A percentile compares a stretch with the other conserved stretches of the same genome.
These are phyloP conservation scores for Falco novaeseelandiae DNA, from an alignment of 2,797 vertebrate genomes.

Conservation along the genomic window DNA sequence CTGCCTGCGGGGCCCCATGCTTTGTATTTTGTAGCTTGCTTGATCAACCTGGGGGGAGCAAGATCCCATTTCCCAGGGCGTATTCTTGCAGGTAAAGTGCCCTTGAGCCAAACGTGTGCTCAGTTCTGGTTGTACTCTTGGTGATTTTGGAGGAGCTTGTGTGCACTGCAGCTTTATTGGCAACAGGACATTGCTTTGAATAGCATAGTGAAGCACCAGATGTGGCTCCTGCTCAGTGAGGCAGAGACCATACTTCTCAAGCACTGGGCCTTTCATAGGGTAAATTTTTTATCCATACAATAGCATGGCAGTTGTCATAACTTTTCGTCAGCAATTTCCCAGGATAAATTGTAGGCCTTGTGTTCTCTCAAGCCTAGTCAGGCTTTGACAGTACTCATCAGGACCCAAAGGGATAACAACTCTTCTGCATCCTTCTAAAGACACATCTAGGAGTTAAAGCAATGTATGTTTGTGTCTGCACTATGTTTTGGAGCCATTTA, in stretches of 20 bases:
- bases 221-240: rapidly evolving
- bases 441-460: neutral
- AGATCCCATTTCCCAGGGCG: neutral
- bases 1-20: rapidly evolving
- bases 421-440: neutral
- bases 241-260: neutral
- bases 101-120: neutral
- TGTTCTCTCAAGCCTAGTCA: neutral
- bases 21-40: neutral
- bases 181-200: neutral
- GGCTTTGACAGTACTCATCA: neutral
- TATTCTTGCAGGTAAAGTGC: neutral
- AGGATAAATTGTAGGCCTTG: neutral
- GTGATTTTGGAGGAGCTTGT: neutral
- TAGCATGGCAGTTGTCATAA: neutral
- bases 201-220: neutral
- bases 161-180: neutral
- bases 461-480: rapidly evolving
- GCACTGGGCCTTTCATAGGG: neutral
- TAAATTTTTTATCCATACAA: neutral
- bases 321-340: neutral
- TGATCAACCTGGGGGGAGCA: neutral
- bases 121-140: neutral
- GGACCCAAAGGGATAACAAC: neutral
- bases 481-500: neutral